phyloP scores from a whole-genome alignment of 1,140 invertebrate genomes.

The Nasonia vitripennis region DNA sequence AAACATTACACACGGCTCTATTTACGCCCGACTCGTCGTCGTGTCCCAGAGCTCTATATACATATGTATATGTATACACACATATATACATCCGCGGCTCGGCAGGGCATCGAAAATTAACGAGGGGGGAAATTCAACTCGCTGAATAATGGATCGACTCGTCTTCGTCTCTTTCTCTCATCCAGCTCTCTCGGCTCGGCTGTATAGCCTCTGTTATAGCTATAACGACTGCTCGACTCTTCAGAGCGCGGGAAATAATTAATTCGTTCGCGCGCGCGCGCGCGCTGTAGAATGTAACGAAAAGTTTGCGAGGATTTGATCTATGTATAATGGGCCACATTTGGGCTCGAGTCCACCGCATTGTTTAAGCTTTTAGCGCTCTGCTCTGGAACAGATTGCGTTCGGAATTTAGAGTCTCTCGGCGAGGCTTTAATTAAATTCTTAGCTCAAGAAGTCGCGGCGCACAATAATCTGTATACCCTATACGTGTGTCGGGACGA shows the following conservation, averaged over 20 bases:
- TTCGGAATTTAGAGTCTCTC: not conserved
- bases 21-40: not conserved
- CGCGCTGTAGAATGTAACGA: not conserved
- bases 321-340: not conserved
- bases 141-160: slow-evolving; percentile 18
- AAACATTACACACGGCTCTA: not conserved
- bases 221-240: not conserved
- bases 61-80: too few species aligned
- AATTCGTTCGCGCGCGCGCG: not conserved
- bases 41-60: not conserved
- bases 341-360: not conserved
- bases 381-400: not conserved
- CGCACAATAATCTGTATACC: too few species aligned
- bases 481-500: not conserved
- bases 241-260: not conserved
- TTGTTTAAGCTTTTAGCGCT: not conserved
- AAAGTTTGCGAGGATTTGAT: not conserved
- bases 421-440: not conserved
- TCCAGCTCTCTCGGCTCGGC: not conserved
- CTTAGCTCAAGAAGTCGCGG: not conserved
- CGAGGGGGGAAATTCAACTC: slow-evolving; percentile 7
- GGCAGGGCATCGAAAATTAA: not conserved
- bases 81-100: too few species aligned
- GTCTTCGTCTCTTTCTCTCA: not conserved
- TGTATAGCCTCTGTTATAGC: not conserved